Evolutionary conservation across 2,797 vertebrate species (phyloP).

Genomic region (Meda fulgida): DNA sequence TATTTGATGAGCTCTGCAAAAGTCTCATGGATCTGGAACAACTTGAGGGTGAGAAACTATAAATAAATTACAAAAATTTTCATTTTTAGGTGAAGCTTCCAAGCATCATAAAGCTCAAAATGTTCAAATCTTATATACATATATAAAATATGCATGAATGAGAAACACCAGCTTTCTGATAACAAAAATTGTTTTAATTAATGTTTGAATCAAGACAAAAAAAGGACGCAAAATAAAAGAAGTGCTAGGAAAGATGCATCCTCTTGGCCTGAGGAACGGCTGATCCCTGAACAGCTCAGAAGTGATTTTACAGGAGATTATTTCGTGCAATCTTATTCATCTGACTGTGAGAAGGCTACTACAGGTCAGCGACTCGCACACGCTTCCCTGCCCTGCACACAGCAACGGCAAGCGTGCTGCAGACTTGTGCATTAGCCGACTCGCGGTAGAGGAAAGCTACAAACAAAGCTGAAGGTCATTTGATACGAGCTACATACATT

Average conservation of each 20-base stretch:
- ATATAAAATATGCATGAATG: no score
- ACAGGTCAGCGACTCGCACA: conserved; percentile 2
- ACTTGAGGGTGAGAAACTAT: not conserved
- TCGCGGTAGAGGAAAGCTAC: not conserved
- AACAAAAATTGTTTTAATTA: not conserved
- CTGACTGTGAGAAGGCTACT: conserved; percentile 32
- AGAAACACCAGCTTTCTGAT: not conserved
- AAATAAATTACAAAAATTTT: not conserved
- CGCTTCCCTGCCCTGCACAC: not conserved
- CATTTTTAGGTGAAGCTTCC: not conserved
- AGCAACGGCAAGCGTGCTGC: not conserved
- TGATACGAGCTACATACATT: not conserved
- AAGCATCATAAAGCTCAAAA: not conserved
- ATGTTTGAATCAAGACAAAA: not conserved
- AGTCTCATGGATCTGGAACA: not conserved
- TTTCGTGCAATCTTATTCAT: not conserved
- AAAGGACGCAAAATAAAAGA: not conserved
- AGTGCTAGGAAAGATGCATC: not conserved
- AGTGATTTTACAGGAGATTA: conserved; percentile 29
- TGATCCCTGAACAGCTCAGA: conserved; percentile 25
- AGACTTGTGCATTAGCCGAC: not conserved
- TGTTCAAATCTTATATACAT: not conserved
- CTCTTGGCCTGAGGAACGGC: not conserved
- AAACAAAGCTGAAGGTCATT: no score
- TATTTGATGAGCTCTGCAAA: not conserved